Percentiles rank a stretch among this genome's conserved stretches.
These are phyloP conservation scores for Muntiacus reevesi DNA, from an alignment of 2,113 vertebrate species.

Conservation along the genomic window DNA sequence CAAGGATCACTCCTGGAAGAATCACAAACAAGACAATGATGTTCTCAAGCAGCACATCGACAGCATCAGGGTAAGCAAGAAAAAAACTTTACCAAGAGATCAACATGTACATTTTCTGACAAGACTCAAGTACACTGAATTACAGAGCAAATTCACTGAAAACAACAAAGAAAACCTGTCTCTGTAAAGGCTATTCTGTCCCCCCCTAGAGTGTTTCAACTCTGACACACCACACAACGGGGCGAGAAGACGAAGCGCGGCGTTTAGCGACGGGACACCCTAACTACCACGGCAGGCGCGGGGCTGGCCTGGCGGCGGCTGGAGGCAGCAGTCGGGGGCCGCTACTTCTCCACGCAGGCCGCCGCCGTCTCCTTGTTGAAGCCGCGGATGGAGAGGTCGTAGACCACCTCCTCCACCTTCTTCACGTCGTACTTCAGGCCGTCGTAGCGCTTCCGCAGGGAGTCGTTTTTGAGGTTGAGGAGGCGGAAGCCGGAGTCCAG, in stretches of 20 bases:
- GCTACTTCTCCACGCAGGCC: constrained; percentile 83
- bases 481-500: constrained; percentile 97
- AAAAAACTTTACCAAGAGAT: constrained; percentile 55
- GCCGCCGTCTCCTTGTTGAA: constrained; percentile 87
- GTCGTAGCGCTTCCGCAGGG: constrained; percentile 96
- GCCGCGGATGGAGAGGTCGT: constrained; percentile 96
- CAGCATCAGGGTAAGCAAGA: constrained; percentile 39
- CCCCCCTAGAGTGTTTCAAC: constrained; percentile 33
- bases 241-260: constrained; percentile 78
- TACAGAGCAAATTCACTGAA: constrained; percentile 60
- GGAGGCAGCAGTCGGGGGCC: constrained; percentile 58
- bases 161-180: constrained; percentile 61
- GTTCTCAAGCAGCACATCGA: constrained; percentile 20
- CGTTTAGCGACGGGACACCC: constrained; percentile 72
- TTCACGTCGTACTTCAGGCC: constrained; percentile 98
- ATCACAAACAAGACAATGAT: constrained; percentile 40
- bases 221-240: constrained; percentile 73
- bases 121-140: constrained; percentile 47
- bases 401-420: constrained; percentile 99
- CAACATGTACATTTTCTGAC: constrained; percentile 49
- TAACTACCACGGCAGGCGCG: constrained; percentile 74
- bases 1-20: constrained; percentile 28
- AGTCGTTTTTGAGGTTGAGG: constrained; percentile 98
- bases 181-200: constrained; percentile 31
- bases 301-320: constrained; percentile 63